Percentiles rank a stretch among this genome's conserved stretches.
Conservation (phyloP, 2,888 invertebrate genomes). For the Adineta ricciae region DNA sequence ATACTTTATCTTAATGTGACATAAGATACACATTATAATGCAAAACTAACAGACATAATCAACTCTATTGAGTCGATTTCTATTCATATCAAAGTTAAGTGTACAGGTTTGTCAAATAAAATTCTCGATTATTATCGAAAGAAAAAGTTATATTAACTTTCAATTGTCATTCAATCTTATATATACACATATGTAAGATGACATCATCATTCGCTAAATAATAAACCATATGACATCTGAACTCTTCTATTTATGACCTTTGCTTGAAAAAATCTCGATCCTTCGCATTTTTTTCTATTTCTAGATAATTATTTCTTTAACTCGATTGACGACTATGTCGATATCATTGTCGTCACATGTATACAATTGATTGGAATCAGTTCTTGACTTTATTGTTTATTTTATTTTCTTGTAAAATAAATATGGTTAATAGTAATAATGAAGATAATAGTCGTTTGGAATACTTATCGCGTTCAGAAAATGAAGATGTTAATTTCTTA, state of each 20-base stretch:
- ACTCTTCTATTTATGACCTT: neutral
- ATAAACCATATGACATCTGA: neutral
- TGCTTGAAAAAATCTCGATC: too few relatives aligned
- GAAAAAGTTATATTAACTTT: neutral
- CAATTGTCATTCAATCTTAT: neutral
- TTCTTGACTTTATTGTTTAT: neutral
- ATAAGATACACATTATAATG: neutral
- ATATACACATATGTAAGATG: neutral
- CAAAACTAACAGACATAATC: neutral
- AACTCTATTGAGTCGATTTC: neutral
- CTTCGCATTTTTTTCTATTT: neutral
- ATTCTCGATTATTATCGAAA: neutral
- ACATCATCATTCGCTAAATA: neutral
- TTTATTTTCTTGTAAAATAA: neutral
- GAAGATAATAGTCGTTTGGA: neutral
- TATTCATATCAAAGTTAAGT: neutral
- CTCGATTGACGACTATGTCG: neutral
- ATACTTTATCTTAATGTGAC: neutral
- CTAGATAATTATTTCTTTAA: neutral
- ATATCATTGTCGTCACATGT: slow-evolving; percentile 5
- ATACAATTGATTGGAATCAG: neutral
- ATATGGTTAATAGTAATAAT: neutral
- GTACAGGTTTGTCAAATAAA: neutral
- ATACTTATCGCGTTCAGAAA: neutral
- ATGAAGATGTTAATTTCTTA: neutral